Base-by-base conservation (phyloP, 2,888 invertebrate genomes). In the Nephrocerus scutellatus region DNA sequence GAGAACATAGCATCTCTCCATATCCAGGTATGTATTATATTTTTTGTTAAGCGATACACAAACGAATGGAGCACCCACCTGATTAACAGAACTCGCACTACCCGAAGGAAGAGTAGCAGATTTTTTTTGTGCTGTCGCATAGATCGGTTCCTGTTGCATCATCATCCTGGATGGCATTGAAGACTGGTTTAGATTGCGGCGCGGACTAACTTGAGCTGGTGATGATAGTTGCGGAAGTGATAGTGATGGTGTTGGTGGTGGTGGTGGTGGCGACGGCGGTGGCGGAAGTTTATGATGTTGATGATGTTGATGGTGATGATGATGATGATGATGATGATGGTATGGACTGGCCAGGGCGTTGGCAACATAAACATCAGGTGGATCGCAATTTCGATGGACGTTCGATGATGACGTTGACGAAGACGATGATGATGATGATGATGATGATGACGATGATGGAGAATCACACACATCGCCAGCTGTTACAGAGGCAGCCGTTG, bases 61-160 rank as follows among this genome's bases (percentile, higher is more conserved):
- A n/a, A n/a, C n/a, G n/a, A n/a, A n/a, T n/a, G n/a, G n/a, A n/a
- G n/a, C n/a, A n/a, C n/a, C n/a, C n/a, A n/a, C n/a, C n/a, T n/a
- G n/a, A n/a, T n/a, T n/a, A n/a, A n/a, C n/a, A n/a, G n/a, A n/a
- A n/a, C n/a, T n/a, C n/a, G n/a, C n/a, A n/a, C n/a, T n/a, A n/a
- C n/a, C n/a, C n/a, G n/a, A n/a, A n/a, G n/a, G n/a, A n/a, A n/a
- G n/a, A n/a, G n/a, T n/a, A n/a, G n/a, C n/a, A n/a, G n/a, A n/a
- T n/a, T n/a, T 44, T 47, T 63, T 65, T 59, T 66, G 63, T 57
- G 66, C 64, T 51, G 59, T 63, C 24, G 65, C 64, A 50, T 66
- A 66, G 49, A 66, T 55, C 32, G 66, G 65, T 48, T 64, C 60
- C 21, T 32, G 40, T 24, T 45, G 45, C 18, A 34, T 30, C 16